Evolutionary conservation across 2,113 vertebrate genomes (phyloP).

Genomic region (Opisthocomus hoazin): DNA sequence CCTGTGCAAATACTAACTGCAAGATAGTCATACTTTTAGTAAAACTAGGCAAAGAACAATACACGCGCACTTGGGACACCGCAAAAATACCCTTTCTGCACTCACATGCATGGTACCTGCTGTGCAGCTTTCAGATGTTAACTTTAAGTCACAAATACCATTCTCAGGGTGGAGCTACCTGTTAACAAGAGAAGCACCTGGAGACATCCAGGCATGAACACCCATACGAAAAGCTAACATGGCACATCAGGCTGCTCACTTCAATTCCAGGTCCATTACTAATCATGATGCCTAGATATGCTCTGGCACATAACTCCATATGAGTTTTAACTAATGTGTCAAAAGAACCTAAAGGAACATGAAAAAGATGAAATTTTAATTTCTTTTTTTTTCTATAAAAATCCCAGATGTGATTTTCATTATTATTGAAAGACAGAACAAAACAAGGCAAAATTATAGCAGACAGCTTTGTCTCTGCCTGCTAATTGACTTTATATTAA

Average conservation of each 20-base stretch:
- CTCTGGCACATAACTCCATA: not conserved
- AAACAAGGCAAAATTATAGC: not conserved
- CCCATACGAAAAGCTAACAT: accelerated
- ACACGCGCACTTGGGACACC: accelerated
- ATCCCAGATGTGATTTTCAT: not conserved
- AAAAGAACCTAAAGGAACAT: not conserved
- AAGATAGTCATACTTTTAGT: not conserved
- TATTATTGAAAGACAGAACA: not conserved
- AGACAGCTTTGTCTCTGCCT: not conserved
- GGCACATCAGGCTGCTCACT: not conserved
- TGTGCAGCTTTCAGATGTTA: not conserved
- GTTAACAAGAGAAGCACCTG: not conserved
- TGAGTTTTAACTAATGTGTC: not conserved
- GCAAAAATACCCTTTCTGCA: not conserved
- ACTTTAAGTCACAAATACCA: accelerated
- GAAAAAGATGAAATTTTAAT: not conserved
- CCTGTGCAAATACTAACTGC: not conserved
- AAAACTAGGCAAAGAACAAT: not conserved
- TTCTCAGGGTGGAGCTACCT: not conserved
- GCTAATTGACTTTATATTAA: not conserved
- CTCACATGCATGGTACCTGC: not conserved
- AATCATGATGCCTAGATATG: not conserved
- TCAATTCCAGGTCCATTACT: not conserved
- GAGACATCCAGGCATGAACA: not conserved
- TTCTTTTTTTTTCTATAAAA: not conserved